Base-by-base conservation (phyloP, 2,113 vertebrate genomes). In the Zingel zingel region DNA sequence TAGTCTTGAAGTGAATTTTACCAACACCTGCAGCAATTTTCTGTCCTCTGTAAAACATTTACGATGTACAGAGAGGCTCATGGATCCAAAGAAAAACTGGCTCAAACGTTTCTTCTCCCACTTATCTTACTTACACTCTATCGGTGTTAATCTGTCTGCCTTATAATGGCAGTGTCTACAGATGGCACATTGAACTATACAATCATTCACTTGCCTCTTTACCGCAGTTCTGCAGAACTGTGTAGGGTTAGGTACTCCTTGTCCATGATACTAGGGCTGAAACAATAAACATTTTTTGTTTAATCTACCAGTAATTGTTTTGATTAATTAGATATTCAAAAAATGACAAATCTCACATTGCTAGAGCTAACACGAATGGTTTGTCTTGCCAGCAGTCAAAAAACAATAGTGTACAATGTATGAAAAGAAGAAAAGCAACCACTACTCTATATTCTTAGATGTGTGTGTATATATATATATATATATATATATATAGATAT, bases 141-240 rank as follows among this genome's bases (percentile, higher is more conserved):
- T 71, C 83, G 39, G 54, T 13, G 25, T 47, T 45, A 43, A 5
- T 82, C 48, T 45, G n/a, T 65, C 45, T 48, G 45, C 51, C 67
- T 61, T 25, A 19, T 63, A 45, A 30, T 74, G 67, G n/a, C 48
- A 21, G 53, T 36, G 45, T 64, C 14, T 25, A 56, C 18, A 72
- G 76, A 74, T 84, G 65, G 57, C 33, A 74, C 48, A 45, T 43
- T 80, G 62, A 85, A 65, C 78, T 21, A 3, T 43, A 16, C n/a
- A 64, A 14, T 53, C 61, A 66, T 64, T 85, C 64, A 62, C 53
- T 62, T 68, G 43, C 45, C 45, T 59, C n/a, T 74, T 79, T 21
- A 51, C 53, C 66, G 57, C 65, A 74, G 19, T 47, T 77, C 47
- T 21, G 30, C 13, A 62, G 4, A 80, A 81, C 54, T 62, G 39